Conservation (phyloP, 2,113 vertebrate genomes). For the Acanthisitta chloris region DNA sequence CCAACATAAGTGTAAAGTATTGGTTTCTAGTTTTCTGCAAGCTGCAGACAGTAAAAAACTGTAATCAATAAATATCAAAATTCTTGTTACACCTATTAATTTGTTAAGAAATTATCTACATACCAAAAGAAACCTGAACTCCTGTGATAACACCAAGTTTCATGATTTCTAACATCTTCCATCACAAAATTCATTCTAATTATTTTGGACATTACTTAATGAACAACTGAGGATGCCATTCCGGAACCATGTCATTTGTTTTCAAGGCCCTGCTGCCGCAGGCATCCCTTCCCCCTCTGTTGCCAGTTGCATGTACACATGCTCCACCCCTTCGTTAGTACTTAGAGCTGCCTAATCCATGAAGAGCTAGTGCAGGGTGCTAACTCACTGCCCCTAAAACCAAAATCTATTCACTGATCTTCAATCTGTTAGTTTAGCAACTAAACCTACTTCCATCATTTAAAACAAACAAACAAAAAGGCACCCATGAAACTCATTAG, state of each 20-base stretch:
- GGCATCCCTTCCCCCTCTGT: not conserved
- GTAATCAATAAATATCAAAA: not conserved
- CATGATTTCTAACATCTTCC: not conserved
- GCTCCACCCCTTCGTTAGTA: not conserved
- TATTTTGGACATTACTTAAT: not conserved
- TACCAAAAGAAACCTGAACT: not conserved
- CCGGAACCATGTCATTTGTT: not conserved
- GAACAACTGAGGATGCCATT: not conserved
- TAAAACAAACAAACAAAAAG: not conserved
- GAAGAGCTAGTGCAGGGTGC: not conserved
- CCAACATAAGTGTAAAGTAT: fast-evolving
- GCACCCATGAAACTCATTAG: not conserved
- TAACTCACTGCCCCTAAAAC: not conserved
- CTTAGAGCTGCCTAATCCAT: not conserved
- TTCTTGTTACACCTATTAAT: not conserved
- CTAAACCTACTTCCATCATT: not conserved
- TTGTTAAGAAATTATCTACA: not conserved
- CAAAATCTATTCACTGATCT: not conserved
- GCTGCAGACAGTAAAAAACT: not conserved
- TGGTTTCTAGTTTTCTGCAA: not conserved
- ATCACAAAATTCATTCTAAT: not conserved
- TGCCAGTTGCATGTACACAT: fast-evolving
- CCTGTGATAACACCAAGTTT: not conserved
- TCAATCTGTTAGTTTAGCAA: not conserved
- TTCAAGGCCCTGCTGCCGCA: not conserved